Percentiles rank a stretch among this genome's conserved stretches.
Conservation (phyloP, 2,113 vertebrate species). For the Galbula dea region DNA sequence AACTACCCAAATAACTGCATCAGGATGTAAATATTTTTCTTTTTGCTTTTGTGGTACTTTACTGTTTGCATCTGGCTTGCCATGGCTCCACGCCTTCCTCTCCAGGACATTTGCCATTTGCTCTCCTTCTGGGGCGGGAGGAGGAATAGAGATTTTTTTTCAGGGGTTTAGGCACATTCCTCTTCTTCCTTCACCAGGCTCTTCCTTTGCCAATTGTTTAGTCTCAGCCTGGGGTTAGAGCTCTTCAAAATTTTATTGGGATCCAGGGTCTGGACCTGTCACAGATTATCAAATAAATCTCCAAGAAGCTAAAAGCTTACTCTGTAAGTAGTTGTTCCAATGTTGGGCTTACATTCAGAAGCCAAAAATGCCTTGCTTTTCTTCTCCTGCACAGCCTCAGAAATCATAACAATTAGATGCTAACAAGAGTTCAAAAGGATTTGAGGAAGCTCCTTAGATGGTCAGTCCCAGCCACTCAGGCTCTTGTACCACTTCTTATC, state of each 20-base stretch:
- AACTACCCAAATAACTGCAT: conserved; percentile 41
- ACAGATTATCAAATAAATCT: conserved; percentile 47
- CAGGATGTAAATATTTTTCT: conserved; percentile 65
- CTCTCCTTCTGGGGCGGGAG: conserved; percentile 34
- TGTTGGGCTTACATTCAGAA: background rate
- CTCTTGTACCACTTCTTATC: background rate
- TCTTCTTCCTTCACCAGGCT: conserved; percentile 40
- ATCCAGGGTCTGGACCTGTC: conserved; percentile 35
- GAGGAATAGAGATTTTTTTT: conserved; percentile 64
- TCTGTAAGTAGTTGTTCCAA: conserved; percentile 6
- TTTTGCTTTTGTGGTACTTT: conserved; percentile 53
- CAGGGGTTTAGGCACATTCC: conserved; percentile 56
- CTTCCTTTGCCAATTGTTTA: conserved; percentile 43
- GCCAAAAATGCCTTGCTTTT: conserved; percentile 15
- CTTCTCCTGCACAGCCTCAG: background rate
- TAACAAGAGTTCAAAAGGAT: background rate
- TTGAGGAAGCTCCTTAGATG: background rate
- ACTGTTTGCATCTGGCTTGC: conserved; percentile 60
- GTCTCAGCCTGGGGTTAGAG: conserved; percentile 20
- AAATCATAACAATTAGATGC: conserved; percentile 7
- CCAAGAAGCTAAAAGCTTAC: conserved; percentile 4
- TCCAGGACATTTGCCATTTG: conserved; percentile 55
- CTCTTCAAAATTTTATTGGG: conserved; percentile 25
- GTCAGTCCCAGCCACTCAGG: background rate
- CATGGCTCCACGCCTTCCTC: conserved; percentile 32